Evolutionary conservation across 2,888 invertebrate genomes (phyloP), one percentile per base, ranked within the genome.

Genomic region (Drosophila testacea): DNA sequence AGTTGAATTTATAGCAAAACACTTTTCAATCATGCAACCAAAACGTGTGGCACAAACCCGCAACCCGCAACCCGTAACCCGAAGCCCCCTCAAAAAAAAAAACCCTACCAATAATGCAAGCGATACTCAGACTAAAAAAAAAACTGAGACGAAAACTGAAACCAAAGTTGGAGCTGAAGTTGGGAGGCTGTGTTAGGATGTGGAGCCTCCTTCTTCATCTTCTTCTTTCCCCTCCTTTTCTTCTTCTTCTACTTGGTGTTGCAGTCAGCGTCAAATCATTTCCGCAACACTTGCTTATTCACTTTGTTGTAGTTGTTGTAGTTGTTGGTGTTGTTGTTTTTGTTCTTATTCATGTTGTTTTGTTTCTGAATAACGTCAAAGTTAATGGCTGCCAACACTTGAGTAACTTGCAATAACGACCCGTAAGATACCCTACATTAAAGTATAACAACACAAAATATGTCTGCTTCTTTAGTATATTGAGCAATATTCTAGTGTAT

Each of bases 231-330:
- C 44, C 4, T 5, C 30, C 7, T 34, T 10, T 34, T 34, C 34
- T 34, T 34, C 9, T 7, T 41, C 42, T 27, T 38, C 10, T 38
- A 39, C 57, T 13, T 30, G 44, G 28, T 46, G 48, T 55, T 60
- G 73, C 69, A 69, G 27, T 57, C 63, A 74, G 70, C 75, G 69
- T 70, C 89, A 74, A 89, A 85, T 85, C 88, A 85, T 85, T 85
- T 85, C 85, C 85, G 89, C 85, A 77, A 85, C 85, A 84, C 89
- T 85, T 82, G 85, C 75, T 82, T 69, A 82, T 75, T 81, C 73
- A 69, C 65, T 52, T 69, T 73, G 64, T 60, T 77, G 64, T 22
- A 42, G 27, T 52, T 66, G 56, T 56, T 60, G 55, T 34, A 64
- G 48, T 54, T 64, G 60, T 57, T 60, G 56, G 28, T 67, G 48